A percentile compares a stretch with the other conserved stretches of the same genome.
Conservation (phyloP, 2,888 invertebrate genomes). For the Dolichomitus sp. region DNA sequence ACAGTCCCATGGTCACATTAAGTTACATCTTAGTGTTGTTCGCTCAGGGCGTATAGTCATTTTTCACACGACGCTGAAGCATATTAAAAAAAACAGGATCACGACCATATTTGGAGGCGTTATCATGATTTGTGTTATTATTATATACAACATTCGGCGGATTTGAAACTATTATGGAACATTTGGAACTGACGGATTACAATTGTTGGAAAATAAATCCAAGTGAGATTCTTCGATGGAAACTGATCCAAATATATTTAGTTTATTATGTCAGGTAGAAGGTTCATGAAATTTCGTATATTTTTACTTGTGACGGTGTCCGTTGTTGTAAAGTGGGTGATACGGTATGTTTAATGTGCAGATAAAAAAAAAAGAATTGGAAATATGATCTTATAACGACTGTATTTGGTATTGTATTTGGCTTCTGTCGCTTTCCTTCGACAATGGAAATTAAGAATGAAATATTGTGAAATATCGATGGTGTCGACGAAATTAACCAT, state of each 20-base stretch:
- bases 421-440: background rate
- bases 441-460: background rate
- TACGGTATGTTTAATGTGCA: background rate
- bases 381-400: background rate
- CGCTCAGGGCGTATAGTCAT: background rate
- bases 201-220: background rate
- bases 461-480: background rate
- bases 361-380: background rate
- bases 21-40: conserved; percentile 1
- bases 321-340: background rate
- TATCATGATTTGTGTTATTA: background rate
- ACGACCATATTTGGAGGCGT: background rate
- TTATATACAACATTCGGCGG: background rate
- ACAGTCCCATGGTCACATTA: conserved; percentile 17
- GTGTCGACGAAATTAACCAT: background rate
- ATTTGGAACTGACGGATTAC: background rate
- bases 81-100: background rate
- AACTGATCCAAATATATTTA: background rate
- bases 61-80: background rate
- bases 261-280: background rate
- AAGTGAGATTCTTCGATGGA: background rate
- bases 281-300: background rate
- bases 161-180: background rate
- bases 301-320: conserved; percentile 2
- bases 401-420: background rate